phyloP scores from a whole-genome alignment of 2,888 invertebrate genomes.

The Adelphocoris suturalis region DNA sequence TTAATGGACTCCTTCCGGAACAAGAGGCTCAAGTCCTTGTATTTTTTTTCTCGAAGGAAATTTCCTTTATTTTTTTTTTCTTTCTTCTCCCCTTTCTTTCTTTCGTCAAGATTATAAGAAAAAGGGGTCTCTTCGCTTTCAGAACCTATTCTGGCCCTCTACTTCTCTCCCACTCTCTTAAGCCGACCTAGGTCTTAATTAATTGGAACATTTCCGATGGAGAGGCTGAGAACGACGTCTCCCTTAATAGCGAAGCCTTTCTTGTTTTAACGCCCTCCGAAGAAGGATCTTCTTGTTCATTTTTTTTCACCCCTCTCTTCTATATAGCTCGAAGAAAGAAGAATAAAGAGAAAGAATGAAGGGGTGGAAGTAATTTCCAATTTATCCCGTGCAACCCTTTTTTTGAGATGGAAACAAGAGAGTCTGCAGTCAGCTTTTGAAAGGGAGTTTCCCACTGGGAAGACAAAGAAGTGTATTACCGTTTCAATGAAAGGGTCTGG shows the following conservation, averaged over 20 bases:
- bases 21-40: constrained; percentile 11
- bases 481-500: not conserved
- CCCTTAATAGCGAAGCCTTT: not conserved
- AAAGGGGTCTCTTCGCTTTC: not conserved
- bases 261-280: not conserved
- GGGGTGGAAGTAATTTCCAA: constrained; percentile 20
- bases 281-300: constrained; percentile 23
- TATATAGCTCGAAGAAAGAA: not conserved
- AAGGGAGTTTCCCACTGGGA: not conserved
- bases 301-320: not conserved
- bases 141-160: not conserved
- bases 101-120: not conserved
- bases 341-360: not conserved
- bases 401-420: not conserved
- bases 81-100: not conserved
- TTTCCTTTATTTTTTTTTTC: not conserved
- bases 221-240: constrained; percentile 24
- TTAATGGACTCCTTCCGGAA: constrained; percentile 13
- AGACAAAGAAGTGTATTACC: not conserved
- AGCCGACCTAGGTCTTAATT: not conserved
- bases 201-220: constrained; percentile 9
- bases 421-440: not conserved
- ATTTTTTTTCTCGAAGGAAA: constrained; percentile 15
- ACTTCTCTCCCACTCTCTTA: not conserved
- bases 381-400: constrained; percentile 13